Percentiles rank a stretch among this genome's conserved stretches.
Conservation (phyloP, 2,797 vertebrate genomes). For the Melanotaenia pygmaea region DNA sequence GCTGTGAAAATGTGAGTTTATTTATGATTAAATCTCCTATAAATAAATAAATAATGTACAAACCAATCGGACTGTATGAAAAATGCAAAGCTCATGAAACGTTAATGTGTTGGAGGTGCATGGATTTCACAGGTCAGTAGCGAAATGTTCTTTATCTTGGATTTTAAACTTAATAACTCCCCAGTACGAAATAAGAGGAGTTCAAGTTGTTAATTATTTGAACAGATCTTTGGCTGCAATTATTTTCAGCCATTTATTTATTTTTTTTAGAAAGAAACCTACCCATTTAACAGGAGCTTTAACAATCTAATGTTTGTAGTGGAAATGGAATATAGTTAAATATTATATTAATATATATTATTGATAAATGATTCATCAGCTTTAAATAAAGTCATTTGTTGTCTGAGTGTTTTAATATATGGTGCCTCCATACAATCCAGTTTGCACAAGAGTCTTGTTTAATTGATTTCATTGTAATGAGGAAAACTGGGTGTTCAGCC, state of each 20-base stretch:
- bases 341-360: too few species aligned
- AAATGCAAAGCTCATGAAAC: slow-evolving; percentile 22
- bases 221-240: too few species aligned
- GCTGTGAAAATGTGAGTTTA: slow-evolving; percentile 10
- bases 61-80: slow-evolving; percentile 20
- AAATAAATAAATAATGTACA: slow-evolving; percentile 16
- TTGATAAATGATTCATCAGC: too few species aligned
- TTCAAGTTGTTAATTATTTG: background rate
- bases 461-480: slow-evolving; percentile 7
- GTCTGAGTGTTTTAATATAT: too few species aligned
- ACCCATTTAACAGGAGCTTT: background rate
- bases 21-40: background rate
- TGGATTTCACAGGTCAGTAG: slow-evolving; percentile 12
- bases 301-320: background rate
- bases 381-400: too few species aligned
- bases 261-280: too few species aligned
- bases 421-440: too few species aligned
- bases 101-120: slow-evolving; percentile 10
- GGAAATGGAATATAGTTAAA: too few species aligned
- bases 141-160: slow-evolving; percentile 3
- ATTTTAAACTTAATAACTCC: slow-evolving; percentile 5
- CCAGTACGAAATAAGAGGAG: background rate
- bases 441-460: too few species aligned
- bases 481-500: slow-evolving; percentile 17
- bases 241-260: background rate